Evolutionary conservation across 2,113 vertebrate species (phyloP).

Genomic region (Ellobius talpinus): DNA sequence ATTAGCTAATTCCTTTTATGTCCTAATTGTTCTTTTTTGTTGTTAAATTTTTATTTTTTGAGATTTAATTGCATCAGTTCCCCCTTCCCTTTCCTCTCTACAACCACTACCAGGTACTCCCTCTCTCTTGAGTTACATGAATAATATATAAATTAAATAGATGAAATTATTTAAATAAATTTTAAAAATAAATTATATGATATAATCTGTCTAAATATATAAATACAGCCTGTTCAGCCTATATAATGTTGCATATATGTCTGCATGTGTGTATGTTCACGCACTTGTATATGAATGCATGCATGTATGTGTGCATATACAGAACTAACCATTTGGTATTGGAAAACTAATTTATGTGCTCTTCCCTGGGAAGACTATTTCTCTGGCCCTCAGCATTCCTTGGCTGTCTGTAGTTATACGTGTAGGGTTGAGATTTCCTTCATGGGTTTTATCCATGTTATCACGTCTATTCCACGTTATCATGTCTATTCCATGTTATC

Average conservation of each 20-base stretch:
- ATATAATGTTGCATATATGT: background rate
- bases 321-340: background rate
- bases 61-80: background rate
- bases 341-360: too few species aligned
- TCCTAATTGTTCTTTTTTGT: background rate
- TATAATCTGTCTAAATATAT: background rate
- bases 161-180: background rate
- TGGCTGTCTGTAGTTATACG: too few species aligned
- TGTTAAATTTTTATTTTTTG: background rate
- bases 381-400: background rate
- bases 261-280: background rate
- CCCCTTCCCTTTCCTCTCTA: background rate
- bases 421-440: background rate
- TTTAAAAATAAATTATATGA: background rate
- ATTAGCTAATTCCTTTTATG: background rate
- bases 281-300: background rate
- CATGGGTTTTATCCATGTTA: background rate
- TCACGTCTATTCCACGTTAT: background rate
- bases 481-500: background rate
- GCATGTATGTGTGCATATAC: background rate
- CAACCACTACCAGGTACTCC: background rate
- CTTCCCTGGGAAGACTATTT: background rate
- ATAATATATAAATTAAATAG: background rate
- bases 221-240: background rate
- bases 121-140: background rate